phyloP scores from a whole-genome alignment of 2,113 vertebrate genomes.

The Pterophyllum scalare region DNA sequence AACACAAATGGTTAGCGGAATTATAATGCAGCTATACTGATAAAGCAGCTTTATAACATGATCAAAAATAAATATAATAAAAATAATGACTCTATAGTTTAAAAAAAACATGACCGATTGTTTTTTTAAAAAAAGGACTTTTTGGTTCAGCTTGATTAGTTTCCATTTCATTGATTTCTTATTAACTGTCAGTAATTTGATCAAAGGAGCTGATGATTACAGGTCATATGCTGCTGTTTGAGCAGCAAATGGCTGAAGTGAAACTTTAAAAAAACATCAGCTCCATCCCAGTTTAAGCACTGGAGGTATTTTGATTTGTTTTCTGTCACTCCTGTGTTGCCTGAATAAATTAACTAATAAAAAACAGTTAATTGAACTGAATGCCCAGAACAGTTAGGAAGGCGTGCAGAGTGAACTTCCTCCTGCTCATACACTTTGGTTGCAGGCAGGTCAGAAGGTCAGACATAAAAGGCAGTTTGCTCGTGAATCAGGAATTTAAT shows the following conservation, averaged over 20 bases:
- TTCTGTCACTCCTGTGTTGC: neutral
- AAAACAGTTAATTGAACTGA: neutral
- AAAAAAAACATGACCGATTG: neutral
- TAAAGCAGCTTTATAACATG: neutral
- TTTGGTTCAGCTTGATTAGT: neutral
- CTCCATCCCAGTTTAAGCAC: neutral
- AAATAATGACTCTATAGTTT: neutral
- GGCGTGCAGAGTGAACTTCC: neutral
- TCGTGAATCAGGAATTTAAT: constrained; percentile 66
- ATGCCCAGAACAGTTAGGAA: neutral
- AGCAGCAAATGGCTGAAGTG: neutral
- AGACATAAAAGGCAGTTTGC: constrained; percentile 39
- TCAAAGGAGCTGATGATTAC: neutral
- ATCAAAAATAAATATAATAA: neutral
- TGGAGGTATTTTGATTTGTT: neutral
- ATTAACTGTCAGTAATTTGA: constrained; percentile 5
- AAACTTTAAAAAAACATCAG: constrained; percentile 1
- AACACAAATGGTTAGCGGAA: neutral
- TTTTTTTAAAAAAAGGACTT: neutral
- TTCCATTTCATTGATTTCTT: neutral
- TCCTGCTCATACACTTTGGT: constrained; percentile 1
- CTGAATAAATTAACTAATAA: neutral
- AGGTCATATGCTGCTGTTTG: neutral
- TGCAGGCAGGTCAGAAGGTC: constrained; percentile 52
- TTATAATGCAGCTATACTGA: neutral